Percentiles rank a stretch among this genome's conserved stretches.
Evolutionary conservation across 2,797 vertebrate genomes (phyloP).

Genomic region (Hybognathus amarus): DNA sequence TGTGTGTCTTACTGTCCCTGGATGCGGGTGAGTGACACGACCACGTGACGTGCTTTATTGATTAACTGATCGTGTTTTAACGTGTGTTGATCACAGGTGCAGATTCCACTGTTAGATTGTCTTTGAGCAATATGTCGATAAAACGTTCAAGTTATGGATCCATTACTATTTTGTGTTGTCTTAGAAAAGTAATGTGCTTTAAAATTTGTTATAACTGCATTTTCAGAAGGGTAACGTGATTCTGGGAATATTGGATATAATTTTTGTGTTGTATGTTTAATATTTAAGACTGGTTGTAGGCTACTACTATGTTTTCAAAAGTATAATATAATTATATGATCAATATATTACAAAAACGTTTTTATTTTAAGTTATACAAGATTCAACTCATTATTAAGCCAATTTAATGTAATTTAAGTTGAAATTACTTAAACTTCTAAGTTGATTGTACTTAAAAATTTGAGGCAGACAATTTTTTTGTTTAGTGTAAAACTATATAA

Average conservation of each 20-base stretch:
- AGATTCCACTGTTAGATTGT: not conserved
- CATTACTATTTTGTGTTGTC: not conserved
- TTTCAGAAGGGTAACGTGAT: not conserved
- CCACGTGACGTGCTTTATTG: not conserved
- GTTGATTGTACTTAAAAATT: too few relatives aligned
- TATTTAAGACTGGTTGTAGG: not conserved
- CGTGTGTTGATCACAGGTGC: not conserved
- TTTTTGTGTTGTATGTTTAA: too few relatives aligned
- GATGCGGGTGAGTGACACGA: slow-evolving; percentile 72
- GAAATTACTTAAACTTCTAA: too few relatives aligned
- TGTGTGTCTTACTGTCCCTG: slow-evolving; percentile 70
- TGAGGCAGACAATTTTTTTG: too few relatives aligned
- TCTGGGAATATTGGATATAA: not conserved
- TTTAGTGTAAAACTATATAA: not conserved
- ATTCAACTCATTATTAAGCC: too few relatives aligned
- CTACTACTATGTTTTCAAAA: not conserved
- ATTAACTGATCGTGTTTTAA: slow-evolving; percentile 2
- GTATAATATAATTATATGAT: too few relatives aligned
- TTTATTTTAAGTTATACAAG: too few relatives aligned
- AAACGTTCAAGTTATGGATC: not conserved
- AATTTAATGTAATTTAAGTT: too few relatives aligned
- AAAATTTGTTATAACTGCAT: not conserved
- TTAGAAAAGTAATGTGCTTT: not conserved
- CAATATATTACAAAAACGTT: too few relatives aligned
- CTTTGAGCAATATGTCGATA: not conserved